These are phyloP conservation scores for Willowsia nigromaculata DNA, from an alignment of 2,888 invertebrate species.

Conservation along the genomic window DNA sequence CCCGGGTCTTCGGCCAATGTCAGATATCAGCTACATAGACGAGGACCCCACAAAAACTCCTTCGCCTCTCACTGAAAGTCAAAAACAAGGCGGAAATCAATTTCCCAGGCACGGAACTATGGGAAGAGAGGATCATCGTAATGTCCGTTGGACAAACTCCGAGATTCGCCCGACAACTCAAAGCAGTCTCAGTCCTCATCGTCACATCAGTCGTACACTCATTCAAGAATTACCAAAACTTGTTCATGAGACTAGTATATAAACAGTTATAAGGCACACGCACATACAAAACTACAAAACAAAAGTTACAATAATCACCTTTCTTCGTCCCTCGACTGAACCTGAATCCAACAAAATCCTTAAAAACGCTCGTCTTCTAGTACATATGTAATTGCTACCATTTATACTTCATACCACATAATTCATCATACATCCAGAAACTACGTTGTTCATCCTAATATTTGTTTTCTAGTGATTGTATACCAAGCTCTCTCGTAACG, in stretches of 20 bases:
- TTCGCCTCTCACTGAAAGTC: constrained; percentile 80
- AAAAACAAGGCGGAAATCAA: constrained; percentile 76
- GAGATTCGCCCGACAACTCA: constrained; percentile 74
- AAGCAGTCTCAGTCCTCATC: constrained; percentile 78
- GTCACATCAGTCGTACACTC: constrained; percentile 79
- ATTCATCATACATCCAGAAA: not conserved
- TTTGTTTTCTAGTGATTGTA: not conserved
- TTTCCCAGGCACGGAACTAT: constrained; percentile 72
- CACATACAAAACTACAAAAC: not conserved
- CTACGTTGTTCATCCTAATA: not conserved
- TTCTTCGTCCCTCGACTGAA: constrained; percentile 34
- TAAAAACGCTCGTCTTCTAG: constrained; percentile 38
- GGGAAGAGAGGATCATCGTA: constrained; percentile 75
- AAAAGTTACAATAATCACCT: not conserved
- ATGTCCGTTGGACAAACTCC: constrained; percentile 78
- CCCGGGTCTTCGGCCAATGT: constrained; percentile 87
- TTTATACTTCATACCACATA: not conserved
- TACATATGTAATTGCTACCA: not conserved
- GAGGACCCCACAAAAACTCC: constrained; percentile 84
- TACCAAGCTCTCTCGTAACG: constrained; percentile 34
- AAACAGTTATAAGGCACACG: constrained; percentile 79
- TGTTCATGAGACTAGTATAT: constrained; percentile 88
- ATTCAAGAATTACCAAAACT: constrained; percentile 84
- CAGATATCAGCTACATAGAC: constrained; percentile 92
- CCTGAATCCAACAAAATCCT: constrained; percentile 35